Conservation (phyloP, 1,140 invertebrate genomes). For the Bombus sibiricus region DNA sequence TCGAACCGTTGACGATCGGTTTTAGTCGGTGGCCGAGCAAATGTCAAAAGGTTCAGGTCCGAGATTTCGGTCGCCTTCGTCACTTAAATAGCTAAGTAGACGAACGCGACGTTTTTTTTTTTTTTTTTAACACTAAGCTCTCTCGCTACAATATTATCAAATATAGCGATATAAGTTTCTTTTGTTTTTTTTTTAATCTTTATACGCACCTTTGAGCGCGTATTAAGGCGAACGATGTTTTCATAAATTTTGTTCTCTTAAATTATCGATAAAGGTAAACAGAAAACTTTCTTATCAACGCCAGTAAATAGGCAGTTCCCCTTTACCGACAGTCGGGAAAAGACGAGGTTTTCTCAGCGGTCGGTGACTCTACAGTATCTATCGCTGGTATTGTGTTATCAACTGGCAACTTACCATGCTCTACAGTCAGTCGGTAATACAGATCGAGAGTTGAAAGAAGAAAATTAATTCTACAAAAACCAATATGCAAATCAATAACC, state of each 20-base stretch:
- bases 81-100: no score
- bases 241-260: not conserved
- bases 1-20: no score
- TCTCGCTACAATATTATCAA: no score
- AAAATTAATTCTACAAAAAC: not conserved
- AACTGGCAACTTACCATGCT: not conserved
- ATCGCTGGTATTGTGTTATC: not conserved
- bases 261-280: not conserved
- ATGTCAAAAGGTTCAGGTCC: no score
- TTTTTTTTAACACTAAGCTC: rapidly evolving
- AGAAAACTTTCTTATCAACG: no score
- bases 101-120: no score
- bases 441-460: not conserved
- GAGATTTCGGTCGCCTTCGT: no score
- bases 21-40: no score
- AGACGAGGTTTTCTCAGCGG: not conserved
- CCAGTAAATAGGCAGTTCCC: rapidly evolving
- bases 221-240: not conserved
- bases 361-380: not conserved
- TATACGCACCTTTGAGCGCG: no score
- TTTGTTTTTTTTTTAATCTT: no score
- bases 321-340: not conserved
- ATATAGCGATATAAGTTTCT: no score
- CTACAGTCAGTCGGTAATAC: not conserved
- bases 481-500: not conserved